A percentile compares a stretch with the other conserved stretches of the same genome.
Conservation (phyloP, 1,140 invertebrate species). For the Zaprionus vittiger region DNA sequence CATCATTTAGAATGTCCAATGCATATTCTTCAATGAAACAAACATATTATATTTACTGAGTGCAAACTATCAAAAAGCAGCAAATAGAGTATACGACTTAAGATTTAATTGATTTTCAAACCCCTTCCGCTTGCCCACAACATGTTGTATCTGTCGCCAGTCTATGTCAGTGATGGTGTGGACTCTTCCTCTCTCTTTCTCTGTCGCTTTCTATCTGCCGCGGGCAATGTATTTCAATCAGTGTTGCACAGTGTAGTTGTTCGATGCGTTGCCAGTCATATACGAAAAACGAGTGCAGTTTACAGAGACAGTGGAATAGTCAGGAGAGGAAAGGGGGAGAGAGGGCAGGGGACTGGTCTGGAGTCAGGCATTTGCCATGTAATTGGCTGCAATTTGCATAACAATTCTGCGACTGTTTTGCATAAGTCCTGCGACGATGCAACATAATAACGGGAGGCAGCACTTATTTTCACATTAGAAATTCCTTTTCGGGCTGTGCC, state of each 20-base stretch:
- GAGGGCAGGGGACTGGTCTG: neutral
- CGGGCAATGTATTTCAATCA: slow-evolving; percentile 22
- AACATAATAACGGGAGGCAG: slow-evolving; percentile 72
- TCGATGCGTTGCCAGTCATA: slow-evolving; percentile 51
- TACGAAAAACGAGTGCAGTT: neutral
- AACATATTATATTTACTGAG: neutral
- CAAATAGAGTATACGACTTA: neutral
- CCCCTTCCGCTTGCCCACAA: rapidly evolving
- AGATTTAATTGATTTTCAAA: neutral
- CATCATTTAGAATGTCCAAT: neutral
- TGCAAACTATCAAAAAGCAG: neutral
- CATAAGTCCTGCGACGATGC: slow-evolving; percentile 77
- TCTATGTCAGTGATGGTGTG: too few species aligned
- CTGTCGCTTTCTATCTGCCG: neutral
- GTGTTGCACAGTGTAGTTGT: slow-evolving; percentile 66
- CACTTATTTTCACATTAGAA: slow-evolving; percentile 81
- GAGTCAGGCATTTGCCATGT: slow-evolving; percentile 72
- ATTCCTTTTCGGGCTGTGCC: slow-evolving; percentile 66
- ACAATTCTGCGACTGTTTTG: slow-evolving; percentile 82
- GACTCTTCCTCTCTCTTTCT: neutral
- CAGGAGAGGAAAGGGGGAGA: neutral
- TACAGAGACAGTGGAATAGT: neutral
- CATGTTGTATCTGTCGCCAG: too few species aligned
- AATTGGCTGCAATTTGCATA: slow-evolving; percentile 82
- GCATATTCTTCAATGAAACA: neutral